Conservation (phyloP, 2,113 vertebrate genomes). For the Hystrix brachyura region DNA sequence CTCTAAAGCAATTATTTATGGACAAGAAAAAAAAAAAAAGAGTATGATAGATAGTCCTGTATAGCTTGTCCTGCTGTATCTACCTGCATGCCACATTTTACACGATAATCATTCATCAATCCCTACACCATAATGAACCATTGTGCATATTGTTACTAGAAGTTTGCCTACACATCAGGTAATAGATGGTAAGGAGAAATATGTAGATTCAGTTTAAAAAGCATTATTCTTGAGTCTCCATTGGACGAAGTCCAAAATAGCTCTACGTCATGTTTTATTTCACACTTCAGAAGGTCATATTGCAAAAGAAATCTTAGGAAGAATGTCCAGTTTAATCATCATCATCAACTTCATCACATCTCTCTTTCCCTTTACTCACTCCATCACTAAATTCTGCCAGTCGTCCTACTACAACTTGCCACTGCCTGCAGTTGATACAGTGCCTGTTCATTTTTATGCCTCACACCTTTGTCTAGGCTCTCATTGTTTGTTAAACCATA, state of each 20-base stretch:
- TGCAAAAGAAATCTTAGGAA: background rate
- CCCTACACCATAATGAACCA: background rate
- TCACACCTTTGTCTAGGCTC: rapidly evolving
- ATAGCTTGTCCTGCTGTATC: rapidly evolving
- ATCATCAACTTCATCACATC: rapidly evolving
- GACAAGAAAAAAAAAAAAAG: background rate
- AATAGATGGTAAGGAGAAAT: background rate
- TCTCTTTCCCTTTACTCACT: background rate
- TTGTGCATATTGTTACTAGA: background rate
- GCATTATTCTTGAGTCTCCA: background rate
- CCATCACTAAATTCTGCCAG: background rate
- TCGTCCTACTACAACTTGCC: background rate
- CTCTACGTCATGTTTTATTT: background rate
- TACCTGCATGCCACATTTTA: no score
- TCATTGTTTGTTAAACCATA: background rate
- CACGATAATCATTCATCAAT: background rate
- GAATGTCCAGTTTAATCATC: background rate
- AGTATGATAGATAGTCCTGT: background rate
- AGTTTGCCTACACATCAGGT: background rate
- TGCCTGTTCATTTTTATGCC: background rate
- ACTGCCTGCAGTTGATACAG: rapidly evolving
- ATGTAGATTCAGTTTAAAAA: background rate
- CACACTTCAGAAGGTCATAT: background rate
- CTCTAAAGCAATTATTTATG: background rate
- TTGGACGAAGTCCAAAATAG: background rate